Evolutionary conservation across 2,797 vertebrate species (phyloP), one percentile per base, ranked within the genome.

Genomic region (Dryobates pubescens): DNA sequence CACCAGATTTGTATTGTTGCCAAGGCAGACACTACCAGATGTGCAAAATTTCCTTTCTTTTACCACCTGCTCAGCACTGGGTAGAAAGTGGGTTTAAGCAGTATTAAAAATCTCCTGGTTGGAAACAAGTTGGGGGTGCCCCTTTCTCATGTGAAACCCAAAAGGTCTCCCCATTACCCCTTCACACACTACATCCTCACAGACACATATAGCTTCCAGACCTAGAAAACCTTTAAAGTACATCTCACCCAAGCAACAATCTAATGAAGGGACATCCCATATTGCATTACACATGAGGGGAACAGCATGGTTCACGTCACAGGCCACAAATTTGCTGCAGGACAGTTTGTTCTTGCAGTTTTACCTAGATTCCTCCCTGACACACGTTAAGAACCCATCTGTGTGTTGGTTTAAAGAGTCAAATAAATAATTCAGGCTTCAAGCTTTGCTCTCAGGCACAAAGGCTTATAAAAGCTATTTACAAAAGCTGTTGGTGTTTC

Each of bases 361-460:
- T 65, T 30, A 76, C 63, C 56, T 69, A 13, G 30, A 65, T 64
- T 51, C 57, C 53, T 81, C 70, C 57, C 34, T 41, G 7, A 45
- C 16, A 61, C 7, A 9, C n/a, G 19, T 61, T 70, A 45, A 80
- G 83, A 85, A 67, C 18, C 20, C 8, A 8, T 30, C 38, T 36
- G 59, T 10, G 12, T 69, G 38, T 78, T 91, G 82, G 19, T 89
- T 89, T 72, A 68, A 80, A 41, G 27, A 87, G 38, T 19, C 53
- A 85, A 90, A 78, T 93, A 80, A 94, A 92, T 90, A 85, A 86
- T 89, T 90, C 41, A 83, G 26, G 36, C 5, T 81, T 92, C 69
- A 62, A 74, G 59, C 17, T 36, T 22, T 17, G 17, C 10, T 14
- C 49, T 71, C 27, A 59, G 34, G 45, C 58, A 86, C 5, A 29